Evolutionary conservation across 2,888 invertebrate genomes (phyloP), one percentile per base, ranked within the genome.

Genomic region (Dilophus febrilis): DNA sequence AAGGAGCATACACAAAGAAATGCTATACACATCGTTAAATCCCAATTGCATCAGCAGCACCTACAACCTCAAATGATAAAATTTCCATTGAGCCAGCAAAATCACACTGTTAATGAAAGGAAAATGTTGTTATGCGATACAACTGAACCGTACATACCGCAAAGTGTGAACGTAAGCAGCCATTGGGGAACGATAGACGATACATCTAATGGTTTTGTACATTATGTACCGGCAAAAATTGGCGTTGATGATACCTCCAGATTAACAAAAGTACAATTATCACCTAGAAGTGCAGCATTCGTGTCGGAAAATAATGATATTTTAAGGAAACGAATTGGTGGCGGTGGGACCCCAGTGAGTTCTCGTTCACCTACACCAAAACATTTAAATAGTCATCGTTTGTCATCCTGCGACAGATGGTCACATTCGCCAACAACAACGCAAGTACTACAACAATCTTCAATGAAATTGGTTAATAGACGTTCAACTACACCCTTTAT

Each of bases 211-310:
- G 41, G 42, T 14, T 44, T 38, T 22, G 32, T 40, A 3, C 35
- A 42, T 12, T 45, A 42, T 35, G 38, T 40, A 18, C 38, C 43
- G 7, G 19, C 30, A n/a, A 2, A 28, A 18, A 19, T n/a, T 2
- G 40, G 41, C n/a, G 28, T 19, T 16, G 5, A 35, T 12, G 42
- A 35, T 4, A 4, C 35, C 3, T 28, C 16, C 2, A n/a, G n/a
- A n/a, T 33, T 31, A 10, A 31, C 28, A 22, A 47, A 44, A 35
- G 46, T 48, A 4, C 48, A 47, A 18, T 38, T 49, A 22, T 48
- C 48, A 5, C 49, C 49, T 2, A 40, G 49, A 2, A 49, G 46
- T 41, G 42, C 47, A 14, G 49, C 49, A 4, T 49, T 49, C 42
- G 49, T 49, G 4, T 42, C 42, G 2, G 40, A 47, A 41, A 49